Evolutionary conservation across 2,797 vertebrate species (phyloP), one percentile per base, ranked within the genome.

Genomic region (Myotis findleyi): DNA sequence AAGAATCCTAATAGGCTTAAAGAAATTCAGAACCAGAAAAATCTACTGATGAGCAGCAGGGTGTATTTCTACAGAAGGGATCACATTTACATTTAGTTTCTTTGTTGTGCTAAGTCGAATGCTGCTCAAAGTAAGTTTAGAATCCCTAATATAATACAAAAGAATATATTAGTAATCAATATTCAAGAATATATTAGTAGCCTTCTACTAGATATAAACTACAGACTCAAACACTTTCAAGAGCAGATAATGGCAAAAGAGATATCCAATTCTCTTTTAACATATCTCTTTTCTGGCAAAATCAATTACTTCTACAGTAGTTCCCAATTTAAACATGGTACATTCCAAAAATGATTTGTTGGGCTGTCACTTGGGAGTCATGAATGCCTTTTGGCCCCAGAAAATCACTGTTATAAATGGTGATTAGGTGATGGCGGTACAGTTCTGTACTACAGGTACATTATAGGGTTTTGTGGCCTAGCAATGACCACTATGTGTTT

Each of bases 241-340:
- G 9, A 73, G 53, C 18, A 49, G 16, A 9, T 25, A 64, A 82
- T 20, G 13, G 77, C 27, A 75, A 92, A 77, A 87, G 47, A 93
- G 11, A 86, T 25, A 89, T 1, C 81, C n/a, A 82, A 44, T 80
- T 87, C 82, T 89, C 62, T 77, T 94, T 57, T 81, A 85, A 85
- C 30, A 68, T 17, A 91, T 57, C 13, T 76, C 59, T 95, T 95
- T 93, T 90, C 68, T 95, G 23, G 47, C 51, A 93, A 38, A 92
- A 95, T 38, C 53, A 92, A 73, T 59, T 82, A 77, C 30, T 82
- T 86, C 44, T 92, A 59, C 5, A 76, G 71, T n/a, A 71, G 64
- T 72, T 79, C 30, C n/a, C 59, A 95, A 89, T 4, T 71, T 81
- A 82, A 71, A 92, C 55, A 96, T 23, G 9, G 33, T 68, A 89